Percentiles rank a stretch among this genome's conserved stretches.
These are phyloP conservation scores for Xerus rutilus DNA, from an alignment of 2,797 vertebrate genomes.

Conservation along the genomic window DNA sequence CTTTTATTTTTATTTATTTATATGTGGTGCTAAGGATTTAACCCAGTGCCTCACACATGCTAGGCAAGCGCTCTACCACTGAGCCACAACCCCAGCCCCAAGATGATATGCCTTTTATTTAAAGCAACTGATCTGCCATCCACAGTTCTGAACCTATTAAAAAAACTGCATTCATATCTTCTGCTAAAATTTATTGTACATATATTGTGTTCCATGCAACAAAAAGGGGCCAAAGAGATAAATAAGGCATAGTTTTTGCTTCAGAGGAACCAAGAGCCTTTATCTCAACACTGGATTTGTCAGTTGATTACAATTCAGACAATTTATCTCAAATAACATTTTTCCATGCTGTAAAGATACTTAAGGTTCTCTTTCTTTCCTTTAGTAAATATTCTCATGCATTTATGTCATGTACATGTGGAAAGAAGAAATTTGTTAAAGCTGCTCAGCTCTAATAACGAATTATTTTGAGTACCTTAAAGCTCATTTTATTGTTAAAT, in stretches of 20 bases:
- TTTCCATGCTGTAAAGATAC: background rate
- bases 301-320: background rate
- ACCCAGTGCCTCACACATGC: too few relatives aligned
- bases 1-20: too few relatives aligned
- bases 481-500: background rate
- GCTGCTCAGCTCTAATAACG: background rate
- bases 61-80: too few relatives aligned
- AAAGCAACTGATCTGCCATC: background rate
- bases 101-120: background rate
- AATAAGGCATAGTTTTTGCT: background rate
- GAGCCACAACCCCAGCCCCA: too few relatives aligned
- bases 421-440: background rate
- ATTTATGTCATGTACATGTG: background rate
- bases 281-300: background rate
- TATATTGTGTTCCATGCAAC: background rate
- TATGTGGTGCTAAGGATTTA: too few relatives aligned
- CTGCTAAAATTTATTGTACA: background rate
- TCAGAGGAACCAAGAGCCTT: background rate
- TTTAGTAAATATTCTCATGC: background rate
- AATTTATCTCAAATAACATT: background rate
- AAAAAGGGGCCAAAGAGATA: background rate
- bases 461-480: background rate
- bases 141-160: background rate
- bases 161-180: background rate
- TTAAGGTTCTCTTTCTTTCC: background rate